Conservation (phyloP, 2,888 invertebrate genomes). For the Caenorhabditis angaria region DNA sequence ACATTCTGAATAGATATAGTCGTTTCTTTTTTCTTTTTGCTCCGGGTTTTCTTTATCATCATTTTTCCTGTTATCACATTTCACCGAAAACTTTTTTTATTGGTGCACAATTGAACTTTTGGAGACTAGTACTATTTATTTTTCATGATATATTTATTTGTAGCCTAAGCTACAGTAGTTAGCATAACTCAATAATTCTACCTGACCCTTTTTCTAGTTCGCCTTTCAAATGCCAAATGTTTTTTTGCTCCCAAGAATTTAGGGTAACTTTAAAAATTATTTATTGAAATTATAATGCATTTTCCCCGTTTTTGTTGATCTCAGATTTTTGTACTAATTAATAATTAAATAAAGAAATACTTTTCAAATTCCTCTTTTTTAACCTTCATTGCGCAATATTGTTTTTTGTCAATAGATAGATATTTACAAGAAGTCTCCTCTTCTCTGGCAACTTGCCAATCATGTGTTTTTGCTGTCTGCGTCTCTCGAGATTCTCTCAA, state of each 20-base stretch:
- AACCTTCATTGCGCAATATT: neutral
- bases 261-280: neutral
- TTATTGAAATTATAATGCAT: neutral
- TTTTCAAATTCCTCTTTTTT: neutral
- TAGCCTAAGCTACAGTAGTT: neutral
- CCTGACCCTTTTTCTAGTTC: neutral
- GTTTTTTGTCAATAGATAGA: neutral
- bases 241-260: neutral
- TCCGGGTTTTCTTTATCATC: neutral
- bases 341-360: too few relatives aligned
- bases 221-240: neutral
- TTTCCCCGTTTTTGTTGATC: neutral
- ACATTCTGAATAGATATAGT: constrained; percentile 17
- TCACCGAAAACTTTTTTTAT: neutral
- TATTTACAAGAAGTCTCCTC: neutral
- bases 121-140: neutral
- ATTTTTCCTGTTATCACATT: neutral
- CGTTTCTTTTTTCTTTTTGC: neutral
- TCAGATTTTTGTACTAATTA: neutral
- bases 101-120: neutral
- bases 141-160: neutral
- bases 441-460: constrained; percentile 1
- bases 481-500: neutral
- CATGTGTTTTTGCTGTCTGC: neutral
- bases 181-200: neutral